These are phyloP conservation scores for Carcinoscorpius rotundicauda DNA, from an alignment of 1,140 invertebrate species.

Conservation along the genomic window DNA sequence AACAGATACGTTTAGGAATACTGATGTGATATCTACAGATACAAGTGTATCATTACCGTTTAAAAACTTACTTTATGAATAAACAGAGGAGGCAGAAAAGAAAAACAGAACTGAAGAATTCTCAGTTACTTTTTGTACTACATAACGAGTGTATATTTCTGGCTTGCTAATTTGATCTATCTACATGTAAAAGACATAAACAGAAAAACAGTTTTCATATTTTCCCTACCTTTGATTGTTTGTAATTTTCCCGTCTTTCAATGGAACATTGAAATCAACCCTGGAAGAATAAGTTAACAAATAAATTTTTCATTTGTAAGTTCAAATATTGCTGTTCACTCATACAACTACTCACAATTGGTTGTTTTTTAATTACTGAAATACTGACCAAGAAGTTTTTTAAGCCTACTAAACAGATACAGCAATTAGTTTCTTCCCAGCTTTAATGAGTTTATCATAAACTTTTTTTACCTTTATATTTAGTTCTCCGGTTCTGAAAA, in stretches of 20 bases:
- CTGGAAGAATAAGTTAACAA: constrained; percentile 28
- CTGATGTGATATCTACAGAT: no score
- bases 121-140: neutral
- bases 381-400: neutral
- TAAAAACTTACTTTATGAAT: neutral
- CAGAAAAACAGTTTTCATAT: neutral
- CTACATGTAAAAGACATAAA: neutral
- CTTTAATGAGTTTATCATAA: neutral
- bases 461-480: neutral
- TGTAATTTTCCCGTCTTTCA: constrained; percentile 92
- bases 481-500: no score
- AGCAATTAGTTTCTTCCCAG: neutral
- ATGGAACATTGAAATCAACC: constrained; percentile 99
- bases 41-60: neutral
- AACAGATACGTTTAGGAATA: no score
- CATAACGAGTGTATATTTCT: neutral
- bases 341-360: neutral
- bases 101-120: neutral
- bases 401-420: neutral
- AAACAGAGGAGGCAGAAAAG: neutral
- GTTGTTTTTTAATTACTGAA: neutral
- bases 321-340: no score
- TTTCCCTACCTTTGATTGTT: constrained; percentile 65
- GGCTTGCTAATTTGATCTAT: neutral
- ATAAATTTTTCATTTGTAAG: neutral